Conservation (phyloP, 1,140 invertebrate genomes). For the Meloidogyne hapla region DNA sequence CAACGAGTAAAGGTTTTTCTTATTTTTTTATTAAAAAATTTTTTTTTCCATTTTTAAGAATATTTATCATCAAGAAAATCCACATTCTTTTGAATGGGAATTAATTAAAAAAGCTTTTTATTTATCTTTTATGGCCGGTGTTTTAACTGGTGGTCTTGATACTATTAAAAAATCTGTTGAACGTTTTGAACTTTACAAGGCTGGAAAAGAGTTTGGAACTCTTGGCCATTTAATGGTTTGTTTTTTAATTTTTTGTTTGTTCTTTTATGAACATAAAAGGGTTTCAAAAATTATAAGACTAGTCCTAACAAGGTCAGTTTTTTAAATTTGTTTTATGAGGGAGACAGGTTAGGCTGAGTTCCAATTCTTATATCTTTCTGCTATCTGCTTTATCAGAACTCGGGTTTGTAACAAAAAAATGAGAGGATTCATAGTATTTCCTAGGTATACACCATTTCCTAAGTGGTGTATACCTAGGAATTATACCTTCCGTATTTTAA, state of each 20-base stretch:
- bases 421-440: too few relatives aligned
- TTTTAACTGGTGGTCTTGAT: background rate
- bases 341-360: too few relatives aligned
- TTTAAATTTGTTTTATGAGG: too few relatives aligned
- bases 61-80: slow-evolving; percentile 3
- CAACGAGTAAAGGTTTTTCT: slow-evolving; percentile 2
- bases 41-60: slow-evolving; percentile 9
- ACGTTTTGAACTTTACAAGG: slow-evolving; percentile 17
- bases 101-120: background rate
- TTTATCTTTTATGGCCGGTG: background rate
- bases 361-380: too few relatives aligned
- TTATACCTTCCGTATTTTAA: too few relatives aligned
- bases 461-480: too few relatives aligned
- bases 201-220: background rate
- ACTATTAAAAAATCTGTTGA: background rate
- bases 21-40: background rate
- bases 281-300: too few relatives aligned
- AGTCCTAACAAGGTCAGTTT: too few relatives aligned
- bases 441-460: too few relatives aligned
- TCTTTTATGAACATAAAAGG: background rate
- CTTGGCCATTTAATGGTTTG: background rate
- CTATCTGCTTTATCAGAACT: too few relatives aligned
- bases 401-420: too few relatives aligned
- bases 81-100: slow-evolving; percentile 1
- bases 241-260: background rate